Percentiles rank a stretch among this genome's conserved stretches.
Conservation (phyloP, 1,140 invertebrate species). For the Cephus cinctus region DNA sequence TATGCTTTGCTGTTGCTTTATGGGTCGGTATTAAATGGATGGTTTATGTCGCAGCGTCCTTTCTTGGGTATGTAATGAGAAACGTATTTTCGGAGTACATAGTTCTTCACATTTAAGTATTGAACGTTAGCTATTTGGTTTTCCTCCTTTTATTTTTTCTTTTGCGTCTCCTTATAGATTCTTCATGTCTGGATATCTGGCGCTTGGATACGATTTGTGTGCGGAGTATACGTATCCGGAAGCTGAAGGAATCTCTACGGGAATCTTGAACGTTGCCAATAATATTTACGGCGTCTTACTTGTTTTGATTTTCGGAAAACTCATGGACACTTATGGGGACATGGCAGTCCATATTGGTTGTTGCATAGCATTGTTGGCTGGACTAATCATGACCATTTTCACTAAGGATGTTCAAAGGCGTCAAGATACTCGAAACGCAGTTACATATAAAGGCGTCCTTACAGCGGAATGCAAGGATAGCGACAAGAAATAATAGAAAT, state of each 20-base stretch:
- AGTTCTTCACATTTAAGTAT: no score
- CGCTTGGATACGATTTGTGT: slow-evolving; percentile 74
- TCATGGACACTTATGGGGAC: slow-evolving; percentile 38
- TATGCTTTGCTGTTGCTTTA: slow-evolving; percentile 64
- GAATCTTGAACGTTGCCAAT: slow-evolving; percentile 67
- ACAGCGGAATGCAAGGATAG: slow-evolving; percentile 12
- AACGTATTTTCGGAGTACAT: not conserved
- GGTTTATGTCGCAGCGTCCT: slow-evolving; percentile 62
- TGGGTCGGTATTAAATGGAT: slow-evolving; percentile 56
- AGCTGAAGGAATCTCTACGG: slow-evolving; percentile 65
- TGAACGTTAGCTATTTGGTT: no score
- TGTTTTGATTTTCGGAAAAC: slow-evolving; percentile 42
- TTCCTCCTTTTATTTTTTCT: no score
- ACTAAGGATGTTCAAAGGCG: slow-evolving; percentile 61
- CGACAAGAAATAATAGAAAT: slow-evolving; percentile 14
- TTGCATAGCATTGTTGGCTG: slow-evolving; percentile 48
- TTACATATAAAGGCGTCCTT: slow-evolving; percentile 11
- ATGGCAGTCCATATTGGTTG: slow-evolving; percentile 46
- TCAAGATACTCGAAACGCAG: slow-evolving; percentile 42
- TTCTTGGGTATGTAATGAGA: slow-evolving; percentile 54
- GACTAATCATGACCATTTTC: slow-evolving; percentile 56
- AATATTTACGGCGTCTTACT: slow-evolving; percentile 64
- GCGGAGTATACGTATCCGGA: slow-evolving; percentile 75
- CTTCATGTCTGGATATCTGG: slow-evolving; percentile 74
- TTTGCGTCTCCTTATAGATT: slow-evolving; percentile 51